Evolutionary conservation across 2,888 invertebrate species (phyloP), one percentile per base, ranked within the genome.

Genomic region (Ophion slaviceki): DNA sequence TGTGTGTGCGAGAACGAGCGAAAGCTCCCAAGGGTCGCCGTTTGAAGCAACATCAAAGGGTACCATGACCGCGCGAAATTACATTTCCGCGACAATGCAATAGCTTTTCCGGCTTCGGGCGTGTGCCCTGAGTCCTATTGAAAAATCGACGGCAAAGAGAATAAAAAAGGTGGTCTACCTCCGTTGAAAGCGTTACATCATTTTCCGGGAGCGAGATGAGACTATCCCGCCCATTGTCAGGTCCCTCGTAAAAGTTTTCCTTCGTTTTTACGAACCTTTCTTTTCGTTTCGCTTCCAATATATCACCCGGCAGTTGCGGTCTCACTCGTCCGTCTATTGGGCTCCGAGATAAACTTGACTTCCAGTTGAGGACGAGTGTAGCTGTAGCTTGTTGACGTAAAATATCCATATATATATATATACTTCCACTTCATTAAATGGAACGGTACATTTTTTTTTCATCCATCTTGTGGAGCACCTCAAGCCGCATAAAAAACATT

Each of bases 291-390:
- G 40, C 24, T 32, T 61, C 47, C 76, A 24, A 71, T 61, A 3
- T 45, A 57, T 45, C 28, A 70, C 59, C 59, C 45, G 36, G 45
- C 70, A 76, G 61, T 80, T 84, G 75, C 67, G 57, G 64, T 80
- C 71, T 70, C 17, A 11, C 11, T 24, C 61, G 10, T 57, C 57
- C 57, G 14, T 57, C 40, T 5, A 7, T 40, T 8, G 40, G 40
- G 40, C 40, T 40, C 5, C 40, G 40, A 7, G 40, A 40, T 40
- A 40, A 40, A 40, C 40, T 40, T 40, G 40, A 53, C 53, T 53
- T 53, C 53, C 53, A 5, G 17, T 53, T 14, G 53, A 14, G 17
- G 17, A 53, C 6, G 8, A 8, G 40, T 5, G 40, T 40, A 8
- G 40, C 40, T 40, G 40, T 40, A 40, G 40, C 40, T 8, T 40